Evolutionary conservation across 2,797 vertebrate genomes (phyloP).

Genomic region (Squalus acanthias): DNA sequence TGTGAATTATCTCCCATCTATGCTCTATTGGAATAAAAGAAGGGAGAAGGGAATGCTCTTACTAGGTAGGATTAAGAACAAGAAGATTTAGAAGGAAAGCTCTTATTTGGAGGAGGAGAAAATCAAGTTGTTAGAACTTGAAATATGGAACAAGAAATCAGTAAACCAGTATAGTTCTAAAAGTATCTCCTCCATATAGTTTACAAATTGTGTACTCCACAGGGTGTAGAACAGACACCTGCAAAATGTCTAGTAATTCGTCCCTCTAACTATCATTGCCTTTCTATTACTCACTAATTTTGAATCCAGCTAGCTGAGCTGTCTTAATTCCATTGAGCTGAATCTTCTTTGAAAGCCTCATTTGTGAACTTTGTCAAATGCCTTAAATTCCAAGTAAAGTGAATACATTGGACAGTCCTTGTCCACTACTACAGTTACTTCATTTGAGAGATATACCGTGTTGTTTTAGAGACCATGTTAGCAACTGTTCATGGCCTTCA

Average conservation of each 20-base stretch:
- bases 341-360: background rate
- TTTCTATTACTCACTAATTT: background rate
- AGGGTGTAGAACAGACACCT: background rate
- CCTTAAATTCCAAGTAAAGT: background rate
- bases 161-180: background rate
- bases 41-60: too few relatives aligned
- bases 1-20: too few relatives aligned
- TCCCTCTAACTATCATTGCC: background rate
- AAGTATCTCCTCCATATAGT: background rate
- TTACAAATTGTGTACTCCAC: background rate
- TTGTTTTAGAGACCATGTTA: background rate
- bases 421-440: background rate
- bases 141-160: background rate
- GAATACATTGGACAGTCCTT: background rate
- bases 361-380: background rate
- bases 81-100: too few relatives aligned
- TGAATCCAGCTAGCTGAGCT: background rate
- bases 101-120: too few relatives aligned
- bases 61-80: too few relatives aligned
- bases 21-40: too few relatives aligned
- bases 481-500: background rate
- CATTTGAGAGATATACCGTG: background rate
- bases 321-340: background rate
- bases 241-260: background rate
- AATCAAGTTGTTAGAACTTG: too few relatives aligned